Percentiles rank a stretch among this genome's conserved stretches.
Evolutionary conservation across 2,888 invertebrate species (phyloP).

Genomic region (Aphidoletes aphidimyza): DNA sequence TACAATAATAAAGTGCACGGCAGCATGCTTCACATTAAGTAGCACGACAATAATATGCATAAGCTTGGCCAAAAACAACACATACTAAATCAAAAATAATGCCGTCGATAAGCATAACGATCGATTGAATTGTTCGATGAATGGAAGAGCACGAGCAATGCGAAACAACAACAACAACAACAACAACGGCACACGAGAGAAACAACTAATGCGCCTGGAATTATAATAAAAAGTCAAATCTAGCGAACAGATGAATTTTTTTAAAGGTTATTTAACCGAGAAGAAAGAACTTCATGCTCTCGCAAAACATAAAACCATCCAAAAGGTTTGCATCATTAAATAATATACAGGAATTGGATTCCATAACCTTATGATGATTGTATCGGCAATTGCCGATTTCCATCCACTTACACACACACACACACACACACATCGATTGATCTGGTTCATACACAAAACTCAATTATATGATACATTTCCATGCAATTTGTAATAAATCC

Average conservation of each 20-base stretch:
- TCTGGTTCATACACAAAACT: not conserved
- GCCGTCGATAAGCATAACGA: not conserved
- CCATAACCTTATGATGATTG: conserved; percentile 10
- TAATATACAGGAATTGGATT: conserved; percentile 3
- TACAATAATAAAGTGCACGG: conserved; percentile 6
- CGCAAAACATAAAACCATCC: not conserved
- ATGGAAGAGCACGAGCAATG: not conserved
- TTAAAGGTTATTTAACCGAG: conserved; percentile 6
- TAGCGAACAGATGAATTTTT: conserved; percentile 48
- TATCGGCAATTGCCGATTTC: not conserved
- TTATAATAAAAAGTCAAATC: not conserved
- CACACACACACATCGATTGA: no score
- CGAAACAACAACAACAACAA: not conserved
- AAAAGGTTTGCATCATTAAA: conserved; percentile 11
- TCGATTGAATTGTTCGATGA: conserved; percentile 7
- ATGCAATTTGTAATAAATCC: no score
- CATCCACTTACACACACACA: no score
- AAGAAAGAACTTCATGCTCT: not conserved
- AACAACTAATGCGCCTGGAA: not conserved
- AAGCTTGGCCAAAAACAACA: not conserved
- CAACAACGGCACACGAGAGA: not conserved
- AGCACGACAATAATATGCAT: conserved; percentile 14
- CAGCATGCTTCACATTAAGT: conserved; percentile 35
- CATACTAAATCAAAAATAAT: not conserved
- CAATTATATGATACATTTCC: no score